Evolutionary conservation across 2,797 vertebrate genomes (phyloP), one percentile per base, ranked within the genome.

Genomic region (Phyllotis vaccarum): DNA sequence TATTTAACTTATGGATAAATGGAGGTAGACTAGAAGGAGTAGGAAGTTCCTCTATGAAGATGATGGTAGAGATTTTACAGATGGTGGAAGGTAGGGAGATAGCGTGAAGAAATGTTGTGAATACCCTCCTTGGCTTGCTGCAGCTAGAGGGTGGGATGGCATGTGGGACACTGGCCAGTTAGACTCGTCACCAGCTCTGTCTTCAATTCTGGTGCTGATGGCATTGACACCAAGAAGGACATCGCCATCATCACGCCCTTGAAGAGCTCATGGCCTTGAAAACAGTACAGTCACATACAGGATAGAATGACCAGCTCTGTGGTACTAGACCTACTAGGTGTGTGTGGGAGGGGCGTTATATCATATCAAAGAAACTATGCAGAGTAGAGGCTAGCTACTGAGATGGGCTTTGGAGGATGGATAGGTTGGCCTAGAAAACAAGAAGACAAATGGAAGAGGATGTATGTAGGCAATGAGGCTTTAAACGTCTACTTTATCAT

Each of bases 1-100:
- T 56, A 37, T 76, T 93, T 89, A 80, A 89, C 16, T 78, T 91
- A 29, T 46, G 60, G 31, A 43, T 27, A 91, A 94, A 83, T 21
- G 43, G 62, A 93, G 56, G 83, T 43, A 90, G 68, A 93, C 49
- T 22, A 76, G 54, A 87, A 66, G 74, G 14, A 81, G 14, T n/a
- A 83, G 29, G 60, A 22, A 56, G 43, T 76, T 72, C 64, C 72
- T 89, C 68, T 46, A 17, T 37, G 46, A 81, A 66, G 66, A 82
- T 62, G 43, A 58, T 54, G 27, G 66, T 37, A 5, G 40, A 11
- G 87, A 31, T 9, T 49, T 49, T 49, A 49, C 46, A 49, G 46
- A 49, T 49, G 46, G 46, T 49, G 89, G 52, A 94, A 46, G 16
- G 4, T 66, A 92, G 34, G 70, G 56, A 70, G 80, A 22, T 81